Evolutionary conservation across 2,888 invertebrate genomes (phyloP).

Genomic region (Diaperis boleti): DNA sequence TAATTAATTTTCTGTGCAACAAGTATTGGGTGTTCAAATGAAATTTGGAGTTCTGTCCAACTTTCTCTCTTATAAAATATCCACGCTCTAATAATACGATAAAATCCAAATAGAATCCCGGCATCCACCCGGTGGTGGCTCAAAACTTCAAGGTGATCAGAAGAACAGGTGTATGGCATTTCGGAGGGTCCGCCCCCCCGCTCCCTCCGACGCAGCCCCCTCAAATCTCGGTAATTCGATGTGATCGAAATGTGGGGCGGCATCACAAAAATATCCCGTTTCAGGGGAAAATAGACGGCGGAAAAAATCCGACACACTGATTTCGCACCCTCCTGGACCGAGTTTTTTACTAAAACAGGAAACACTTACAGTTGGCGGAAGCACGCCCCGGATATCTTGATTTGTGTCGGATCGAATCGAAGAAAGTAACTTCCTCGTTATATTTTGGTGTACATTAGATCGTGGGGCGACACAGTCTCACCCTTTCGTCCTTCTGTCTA

Average conservation of each 20-base stretch:
- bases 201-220: slow-evolving; percentile 38
- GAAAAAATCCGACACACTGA: not conserved
- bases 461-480: too few relatives aligned
- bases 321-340: slow-evolving; percentile 5
- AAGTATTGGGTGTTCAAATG: too few relatives aligned
- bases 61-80: too few relatives aligned
- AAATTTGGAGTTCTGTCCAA: too few relatives aligned
- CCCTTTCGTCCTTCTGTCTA: not conserved
- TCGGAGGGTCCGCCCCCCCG: slow-evolving; percentile 39
- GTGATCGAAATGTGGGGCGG: slow-evolving; percentile 13
- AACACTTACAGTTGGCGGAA: slow-evolving; percentile 17
- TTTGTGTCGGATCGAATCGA: slow-evolving; percentile 3
- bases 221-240: slow-evolving; percentile 46
- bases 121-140: slow-evolving; percentile 9
- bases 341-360: slow-evolving; percentile 17
- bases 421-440: not conserved
- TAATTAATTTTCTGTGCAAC: too few relatives aligned
- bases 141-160: slow-evolving; percentile 48
- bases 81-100: too few relatives aligned
- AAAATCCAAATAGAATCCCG: not conserved
- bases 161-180: slow-evolving; percentile 50
- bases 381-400: slow-evolving; percentile 7
- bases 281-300: slow-evolving; percentile 47
- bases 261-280: slow-evolving; percentile 61
- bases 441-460: too few relatives aligned